phyloP scores from a whole-genome alignment of 2,797 vertebrate genomes.

The Buphagus erythrorhynchus region DNA sequence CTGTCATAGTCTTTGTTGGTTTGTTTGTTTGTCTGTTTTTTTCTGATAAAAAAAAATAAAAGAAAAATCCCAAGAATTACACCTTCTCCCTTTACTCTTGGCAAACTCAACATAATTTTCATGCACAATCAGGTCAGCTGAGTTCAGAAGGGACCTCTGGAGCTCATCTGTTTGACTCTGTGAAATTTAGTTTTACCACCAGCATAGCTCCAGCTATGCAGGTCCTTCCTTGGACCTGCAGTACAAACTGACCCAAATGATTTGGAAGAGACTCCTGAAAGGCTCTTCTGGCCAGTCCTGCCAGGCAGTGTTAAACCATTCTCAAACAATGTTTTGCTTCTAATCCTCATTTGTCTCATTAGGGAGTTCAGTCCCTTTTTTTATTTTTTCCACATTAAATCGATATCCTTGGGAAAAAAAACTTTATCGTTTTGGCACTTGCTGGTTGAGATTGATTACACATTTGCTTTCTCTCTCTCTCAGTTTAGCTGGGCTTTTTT shows the following conservation, averaged over 20 bases:
- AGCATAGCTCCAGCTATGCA: not conserved
- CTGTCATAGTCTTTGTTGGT: not conserved
- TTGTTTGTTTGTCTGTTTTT: not conserved
- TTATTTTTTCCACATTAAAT: not conserved
- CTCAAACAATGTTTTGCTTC: not conserved
- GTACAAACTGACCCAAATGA: accelerated
- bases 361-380: not conserved
- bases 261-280: not conserved
- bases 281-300: not conserved
- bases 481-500: not conserved
- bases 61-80: not conserved
- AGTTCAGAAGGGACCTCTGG: not conserved
- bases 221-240: not conserved
- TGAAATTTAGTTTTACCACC: not conserved
- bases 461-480: not conserved
- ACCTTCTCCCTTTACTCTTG: not conserved
- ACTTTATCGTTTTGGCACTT: not conserved
- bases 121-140: not conserved
- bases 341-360: not conserved
- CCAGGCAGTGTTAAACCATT: not conserved
- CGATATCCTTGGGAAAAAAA: not conserved
- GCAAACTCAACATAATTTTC: not conserved
- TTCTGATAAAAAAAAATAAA: not conserved
- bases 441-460: not conserved
- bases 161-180: not conserved